A percentile compares a stretch with the other conserved stretches of the same genome.
Evolutionary conservation across 2,113 vertebrate species (phyloP).

Genomic region (Carassius gibelio): DNA sequence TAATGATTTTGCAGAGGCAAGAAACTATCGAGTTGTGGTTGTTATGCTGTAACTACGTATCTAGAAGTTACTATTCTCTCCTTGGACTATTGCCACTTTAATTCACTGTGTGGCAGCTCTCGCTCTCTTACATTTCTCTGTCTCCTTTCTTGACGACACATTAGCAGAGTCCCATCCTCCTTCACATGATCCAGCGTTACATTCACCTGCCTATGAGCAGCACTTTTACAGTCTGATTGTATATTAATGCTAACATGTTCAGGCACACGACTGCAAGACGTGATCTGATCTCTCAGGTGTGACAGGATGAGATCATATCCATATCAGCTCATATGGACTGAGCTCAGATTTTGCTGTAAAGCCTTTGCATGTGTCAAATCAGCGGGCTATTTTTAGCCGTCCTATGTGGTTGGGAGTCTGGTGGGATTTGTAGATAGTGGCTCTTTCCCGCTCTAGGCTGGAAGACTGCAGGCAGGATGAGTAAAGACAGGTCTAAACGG

Average conservation of each 20-base stretch:
- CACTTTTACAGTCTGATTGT: neutral
- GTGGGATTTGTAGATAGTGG: conserved; percentile 46
- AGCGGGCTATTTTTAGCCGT: conserved; percentile 32
- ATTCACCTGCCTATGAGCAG: neutral
- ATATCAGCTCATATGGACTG: conserved; percentile 25
- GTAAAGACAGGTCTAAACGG: conserved; percentile 52
- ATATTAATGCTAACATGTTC: neutral
- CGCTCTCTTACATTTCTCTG: conserved; percentile 21
- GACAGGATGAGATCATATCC: conserved; percentile 30
- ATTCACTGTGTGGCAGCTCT: conserved; percentile 19
- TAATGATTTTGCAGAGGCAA: neutral
- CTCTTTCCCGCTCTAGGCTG: conserved; percentile 30
- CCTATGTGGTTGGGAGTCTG: conserved; percentile 32
- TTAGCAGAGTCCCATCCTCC: neutral
- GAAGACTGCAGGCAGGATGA: conserved; percentile 46
- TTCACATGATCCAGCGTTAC: neutral
- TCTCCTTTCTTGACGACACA: conserved; percentile 8
- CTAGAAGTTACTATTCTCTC: neutral
- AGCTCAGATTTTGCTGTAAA: conserved; percentile 18
- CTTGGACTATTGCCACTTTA: conserved; percentile 20
- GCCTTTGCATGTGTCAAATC: conserved; percentile 15
- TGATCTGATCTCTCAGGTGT: conserved; percentile 20
- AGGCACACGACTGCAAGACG: neutral
- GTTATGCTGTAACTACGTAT: neutral
- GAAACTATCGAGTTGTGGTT: neutral